Conservation (phyloP, 1,140 invertebrate species). For the Manduca sexta region DNA sequence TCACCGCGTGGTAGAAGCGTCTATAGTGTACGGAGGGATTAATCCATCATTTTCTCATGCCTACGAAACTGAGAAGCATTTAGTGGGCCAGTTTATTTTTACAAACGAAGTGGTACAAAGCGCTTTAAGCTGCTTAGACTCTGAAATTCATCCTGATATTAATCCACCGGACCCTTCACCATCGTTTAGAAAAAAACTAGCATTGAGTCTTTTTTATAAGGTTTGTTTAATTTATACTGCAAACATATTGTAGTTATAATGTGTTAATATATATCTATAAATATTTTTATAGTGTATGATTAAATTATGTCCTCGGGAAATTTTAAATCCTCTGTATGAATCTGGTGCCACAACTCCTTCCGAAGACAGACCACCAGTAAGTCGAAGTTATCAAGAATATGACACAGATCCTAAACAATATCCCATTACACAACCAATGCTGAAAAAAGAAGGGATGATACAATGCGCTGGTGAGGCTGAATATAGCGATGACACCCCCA, state of each 20-base stretch:
- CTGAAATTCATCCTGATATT: constrained; percentile 77
- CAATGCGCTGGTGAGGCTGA: constrained; percentile 77
- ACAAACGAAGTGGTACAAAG: constrained; percentile 63
- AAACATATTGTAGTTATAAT: background rate
- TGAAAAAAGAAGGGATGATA: constrained; percentile 75
- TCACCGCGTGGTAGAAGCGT: constrained; percentile 56
- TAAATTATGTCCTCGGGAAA: constrained; percentile 23
- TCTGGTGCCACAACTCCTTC: constrained; percentile 43
- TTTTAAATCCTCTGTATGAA: constrained; percentile 20
- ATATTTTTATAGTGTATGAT: constrained; percentile 24
- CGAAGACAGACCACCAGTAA: constrained; percentile 57
- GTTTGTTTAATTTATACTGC: constrained; percentile 57
- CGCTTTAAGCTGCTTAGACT: constrained; percentile 72
- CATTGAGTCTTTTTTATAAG: constrained; percentile 80
- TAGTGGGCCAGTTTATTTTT: constrained; percentile 72
- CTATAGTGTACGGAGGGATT: constrained; percentile 77
- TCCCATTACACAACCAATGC: constrained; percentile 79
- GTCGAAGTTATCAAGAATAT: constrained; percentile 56
- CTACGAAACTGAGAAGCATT: constrained; percentile 75
- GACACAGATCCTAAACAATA: constrained; percentile 70
- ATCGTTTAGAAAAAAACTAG: constrained; percentile 76
- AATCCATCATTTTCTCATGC: constrained; percentile 80
- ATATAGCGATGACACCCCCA: constrained; percentile 77
- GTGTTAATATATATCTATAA: background rate
- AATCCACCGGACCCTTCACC: constrained; percentile 76